phyloP scores from a whole-genome alignment of 2,113 vertebrate genomes.

The Lanius ludovicianus region DNA sequence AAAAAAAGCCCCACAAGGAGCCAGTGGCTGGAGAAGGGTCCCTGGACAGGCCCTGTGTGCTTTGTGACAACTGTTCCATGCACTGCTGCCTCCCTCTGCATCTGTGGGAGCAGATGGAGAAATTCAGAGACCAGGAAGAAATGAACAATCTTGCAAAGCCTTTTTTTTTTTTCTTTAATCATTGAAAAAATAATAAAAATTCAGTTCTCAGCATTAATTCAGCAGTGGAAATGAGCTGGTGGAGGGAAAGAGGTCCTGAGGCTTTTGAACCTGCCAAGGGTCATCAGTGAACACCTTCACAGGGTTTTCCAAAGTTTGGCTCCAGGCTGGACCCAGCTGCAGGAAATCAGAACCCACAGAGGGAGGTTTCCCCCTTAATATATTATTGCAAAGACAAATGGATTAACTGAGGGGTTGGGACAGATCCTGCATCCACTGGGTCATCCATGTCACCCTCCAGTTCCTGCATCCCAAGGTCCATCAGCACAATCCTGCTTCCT shows the following conservation, averaged over 20 bases:
- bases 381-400: accelerated
- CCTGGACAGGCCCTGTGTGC: neutral
- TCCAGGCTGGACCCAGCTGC: neutral
- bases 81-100: neutral
- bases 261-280: neutral
- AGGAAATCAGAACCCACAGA: neutral
- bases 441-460: accelerated
- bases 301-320: neutral
- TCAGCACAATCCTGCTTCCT: accelerated
- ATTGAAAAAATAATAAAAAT: neutral
- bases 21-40: neutral
- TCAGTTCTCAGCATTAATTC: neutral
- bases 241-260: neutral
- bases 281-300: neutral
- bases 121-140: neutral
- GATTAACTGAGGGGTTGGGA: neutral
- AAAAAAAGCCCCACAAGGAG: neutral
- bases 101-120: constrained; percentile 28
- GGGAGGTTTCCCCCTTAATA: accelerated
- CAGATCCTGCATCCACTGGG: neutral
- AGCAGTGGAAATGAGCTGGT: neutral
- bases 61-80: neutral
- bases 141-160: neutral
- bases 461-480: neutral
- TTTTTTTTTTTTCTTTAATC: neutral